Evolutionary conservation across 2,888 invertebrate genomes (phyloP).

Genomic region (Bellardia bayeri): DNA sequence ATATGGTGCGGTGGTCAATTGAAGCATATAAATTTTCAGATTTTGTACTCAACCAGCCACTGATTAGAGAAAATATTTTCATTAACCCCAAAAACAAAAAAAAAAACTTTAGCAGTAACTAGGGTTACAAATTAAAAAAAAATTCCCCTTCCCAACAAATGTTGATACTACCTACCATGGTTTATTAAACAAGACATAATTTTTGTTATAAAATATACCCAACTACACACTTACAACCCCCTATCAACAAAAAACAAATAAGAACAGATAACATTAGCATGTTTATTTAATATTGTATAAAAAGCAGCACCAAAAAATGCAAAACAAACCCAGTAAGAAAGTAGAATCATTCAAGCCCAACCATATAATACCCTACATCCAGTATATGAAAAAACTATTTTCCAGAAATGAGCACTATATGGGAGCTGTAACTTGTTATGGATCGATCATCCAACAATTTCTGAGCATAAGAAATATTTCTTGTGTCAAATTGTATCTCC

Average conservation of each 20-base stretch:
- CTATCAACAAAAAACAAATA: not conserved
- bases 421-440: too few species aligned
- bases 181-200: slow-evolving; percentile 35
- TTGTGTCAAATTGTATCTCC: too few species aligned
- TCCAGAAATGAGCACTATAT: too few species aligned
- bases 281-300: not conserved
- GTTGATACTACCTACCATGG: slow-evolving; percentile 16
- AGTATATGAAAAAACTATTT: too few species aligned
- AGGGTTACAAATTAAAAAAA: not conserved
- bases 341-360: too few species aligned
- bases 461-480: too few species aligned
- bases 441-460: too few species aligned
- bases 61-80: slow-evolving; percentile 62
- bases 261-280: not conserved
- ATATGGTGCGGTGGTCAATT: slow-evolving; percentile 64
- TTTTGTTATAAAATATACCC: not conserved
- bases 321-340: not conserved
- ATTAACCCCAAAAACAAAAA: slow-evolving; percentile 42
- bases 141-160: not conserved
- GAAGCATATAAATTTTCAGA: slow-evolving; percentile 49
- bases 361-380: too few species aligned
- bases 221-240: not conserved
- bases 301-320: not conserved
- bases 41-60: slow-evolving; percentile 15
- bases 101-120: slow-evolving; percentile 8